Evolutionary conservation across 30 jellyfish, hydroid and myxozoan species (phyloP).

Genomic region (Morbakka virulenta): DNA sequence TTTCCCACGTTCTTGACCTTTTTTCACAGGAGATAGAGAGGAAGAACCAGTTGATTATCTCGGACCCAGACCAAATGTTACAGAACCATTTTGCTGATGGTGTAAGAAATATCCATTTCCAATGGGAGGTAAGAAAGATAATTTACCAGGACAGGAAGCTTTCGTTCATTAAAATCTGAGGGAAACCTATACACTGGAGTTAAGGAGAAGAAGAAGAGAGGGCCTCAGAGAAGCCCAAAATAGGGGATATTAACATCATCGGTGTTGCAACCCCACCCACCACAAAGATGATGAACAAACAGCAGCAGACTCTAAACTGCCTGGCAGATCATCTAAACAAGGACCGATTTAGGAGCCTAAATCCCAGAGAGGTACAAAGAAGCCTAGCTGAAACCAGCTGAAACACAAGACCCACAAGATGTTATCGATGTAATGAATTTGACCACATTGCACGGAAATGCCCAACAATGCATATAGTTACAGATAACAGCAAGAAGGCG

Average conservation of each 20-base stretch:
- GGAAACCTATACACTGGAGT: background rate
- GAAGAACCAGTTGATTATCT: background rate
- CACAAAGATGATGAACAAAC: background rate
- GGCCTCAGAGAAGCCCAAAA: background rate
- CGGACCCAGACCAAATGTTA: background rate
- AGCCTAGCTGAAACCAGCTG: background rate
- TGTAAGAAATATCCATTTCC: background rate
- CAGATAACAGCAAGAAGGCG: no score
- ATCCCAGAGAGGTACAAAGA: background rate
- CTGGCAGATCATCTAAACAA: background rate
- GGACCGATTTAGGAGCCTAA: background rate
- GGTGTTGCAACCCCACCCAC: background rate
- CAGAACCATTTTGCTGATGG: background rate
- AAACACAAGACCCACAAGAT: no score
- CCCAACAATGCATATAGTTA: no score
- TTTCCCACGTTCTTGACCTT: background rate
- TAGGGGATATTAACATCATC: background rate
- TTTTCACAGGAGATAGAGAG: background rate
- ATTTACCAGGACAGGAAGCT: background rate
- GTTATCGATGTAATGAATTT: no score
- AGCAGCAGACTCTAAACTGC: background rate
- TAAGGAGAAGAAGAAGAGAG: background rate
- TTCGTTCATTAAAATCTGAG: background rate
- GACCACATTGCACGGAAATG: no score
- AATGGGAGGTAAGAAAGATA: background rate